phyloP scores from a whole-genome alignment of 2,888 invertebrate species.

The Nemotelus pantherinus region DNA sequence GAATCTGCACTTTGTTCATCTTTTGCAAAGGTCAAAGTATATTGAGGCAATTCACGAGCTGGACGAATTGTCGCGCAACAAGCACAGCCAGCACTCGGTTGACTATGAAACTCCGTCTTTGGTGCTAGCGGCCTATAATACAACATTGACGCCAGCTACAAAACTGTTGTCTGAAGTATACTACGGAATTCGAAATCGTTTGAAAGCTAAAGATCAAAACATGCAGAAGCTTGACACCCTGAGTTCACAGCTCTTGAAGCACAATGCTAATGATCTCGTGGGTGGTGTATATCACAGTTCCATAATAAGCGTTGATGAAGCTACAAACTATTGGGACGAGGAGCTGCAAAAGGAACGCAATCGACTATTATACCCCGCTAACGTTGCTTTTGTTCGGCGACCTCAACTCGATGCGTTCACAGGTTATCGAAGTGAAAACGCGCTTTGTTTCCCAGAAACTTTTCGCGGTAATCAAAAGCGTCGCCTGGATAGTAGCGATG shows the following conservation, averaged over 20 bases:
- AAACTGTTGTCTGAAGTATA: slow-evolving; percentile 60
- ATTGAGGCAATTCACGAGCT: slow-evolving; percentile 62
- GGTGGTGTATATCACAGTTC: slow-evolving; percentile 61
- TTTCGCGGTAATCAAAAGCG: slow-evolving; percentile 57
- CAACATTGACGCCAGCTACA: slow-evolving; percentile 61
- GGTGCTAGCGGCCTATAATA: slow-evolving; percentile 60
- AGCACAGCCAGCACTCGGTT: slow-evolving; percentile 46
- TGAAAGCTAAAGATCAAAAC: slow-evolving; percentile 46
- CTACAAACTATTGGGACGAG: slow-evolving; percentile 57
- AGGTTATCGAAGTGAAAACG: slow-evolving; percentile 51
- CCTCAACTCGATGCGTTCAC: slow-evolving; percentile 54
- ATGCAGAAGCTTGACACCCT: slow-evolving; percentile 58
- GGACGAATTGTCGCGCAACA: slow-evolving; percentile 58
- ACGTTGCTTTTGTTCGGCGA: slow-evolving; percentile 60
- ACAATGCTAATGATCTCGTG: slow-evolving; percentile 57
- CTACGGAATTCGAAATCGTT: slow-evolving; percentile 58
- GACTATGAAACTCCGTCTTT: slow-evolving; percentile 58
- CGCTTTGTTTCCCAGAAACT: slow-evolving; percentile 56
- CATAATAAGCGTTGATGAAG: slow-evolving; percentile 59
- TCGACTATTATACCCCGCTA: slow-evolving; percentile 54
- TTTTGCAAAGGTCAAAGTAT: slow-evolving; percentile 62
- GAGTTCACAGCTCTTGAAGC: slow-evolving; percentile 60
- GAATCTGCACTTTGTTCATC: slow-evolving; percentile 60
- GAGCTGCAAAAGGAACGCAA: slow-evolving; percentile 47
- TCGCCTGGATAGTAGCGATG: slow-evolving; percentile 47